Percentiles rank a stretch among this genome's conserved stretches.
phyloP scores from a whole-genome alignment of 2,888 invertebrate species.

The Apoderus coryli region DNA sequence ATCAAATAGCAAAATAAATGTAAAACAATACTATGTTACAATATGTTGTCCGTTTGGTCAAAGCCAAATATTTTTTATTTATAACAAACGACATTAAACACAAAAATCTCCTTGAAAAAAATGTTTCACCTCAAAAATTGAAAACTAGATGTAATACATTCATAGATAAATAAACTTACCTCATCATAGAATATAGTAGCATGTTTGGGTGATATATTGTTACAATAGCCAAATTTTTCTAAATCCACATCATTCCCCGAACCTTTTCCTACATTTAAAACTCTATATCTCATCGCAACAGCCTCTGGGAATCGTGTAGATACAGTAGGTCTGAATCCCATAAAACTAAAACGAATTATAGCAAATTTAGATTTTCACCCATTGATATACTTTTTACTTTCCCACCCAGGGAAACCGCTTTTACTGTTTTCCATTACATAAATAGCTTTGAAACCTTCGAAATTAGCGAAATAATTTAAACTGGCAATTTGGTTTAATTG shows the following conservation, averaged over 20 bases:
- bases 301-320: constrained; percentile 32
- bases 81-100: not conserved
- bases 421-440: too few relatives aligned
- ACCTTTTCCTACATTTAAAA: constrained; percentile 55
- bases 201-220: constrained; percentile 56
- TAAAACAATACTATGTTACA: too few relatives aligned
- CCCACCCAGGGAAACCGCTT: too few relatives aligned
- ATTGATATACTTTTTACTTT: too few relatives aligned
- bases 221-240: constrained; percentile 50
- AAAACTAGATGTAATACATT: too few relatives aligned
- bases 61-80: not conserved
- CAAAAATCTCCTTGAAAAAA: constrained; percentile 1
- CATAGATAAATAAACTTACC: constrained; percentile 33
- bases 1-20: too few relatives aligned
- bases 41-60: too few relatives aligned
- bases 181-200: constrained; percentile 76
- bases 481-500: too few relatives aligned
- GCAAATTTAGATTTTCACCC: too few relatives aligned
- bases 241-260: constrained; percentile 45
- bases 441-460: too few relatives aligned
- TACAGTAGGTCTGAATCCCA: constrained; percentile 31
- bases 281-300: constrained; percentile 50
- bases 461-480: too few relatives aligned
- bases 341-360: too few relatives aligned
- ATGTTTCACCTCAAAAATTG: not conserved